Base-by-base conservation (phyloP, 2,888 invertebrate species). In the Bombylius major region DNA sequence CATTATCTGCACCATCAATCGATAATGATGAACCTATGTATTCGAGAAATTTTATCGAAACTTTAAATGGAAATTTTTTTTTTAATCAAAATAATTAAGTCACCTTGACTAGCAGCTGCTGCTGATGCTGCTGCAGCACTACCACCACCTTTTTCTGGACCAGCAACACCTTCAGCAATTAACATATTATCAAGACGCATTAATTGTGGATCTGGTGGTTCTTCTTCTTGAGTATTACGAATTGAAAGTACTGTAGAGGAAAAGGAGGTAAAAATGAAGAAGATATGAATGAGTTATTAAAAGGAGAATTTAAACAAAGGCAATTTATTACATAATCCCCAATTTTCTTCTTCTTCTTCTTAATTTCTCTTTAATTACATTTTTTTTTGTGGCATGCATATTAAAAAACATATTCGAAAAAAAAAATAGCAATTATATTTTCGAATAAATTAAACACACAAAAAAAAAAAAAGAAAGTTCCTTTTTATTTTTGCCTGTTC, bases 131-230 rank as follows among this genome's bases (percentile, higher is more conserved):
- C 92, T 5, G 89, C 90, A 7, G 87, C 88, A 1, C 89, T 89
- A 0, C 88, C 83, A 13, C 91, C 91, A 1, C 92, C 92, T 70
- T 94, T 94, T 71, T 95, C 95, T 0, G 95, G 95, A 0, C 95
- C 95, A 1, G 95, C 94, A 5, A 96, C 95, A 36, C 99, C 98
- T 76, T 99, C 99, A 0, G 99, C 98, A 62, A 91, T 90, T 70
- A 98, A 77, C 99, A 99, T 99, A 78, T 99, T 99, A 78, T 99
- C 98, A 72, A 99, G 76, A 62, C 99, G 83, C 96, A 99, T 97
- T 67, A 99, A 78, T 74, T 97, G 97, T 8, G 97, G 96, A 78
- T 98, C 97, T 71, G 95, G 95, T 5, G 96, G 95, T 72, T 97
- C 96, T 72, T 97, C 96, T 77, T 97, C 97, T 78, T 96, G 95